Conservation (phyloP, 2,888 invertebrate species). For the Aporophyla nigra region DNA sequence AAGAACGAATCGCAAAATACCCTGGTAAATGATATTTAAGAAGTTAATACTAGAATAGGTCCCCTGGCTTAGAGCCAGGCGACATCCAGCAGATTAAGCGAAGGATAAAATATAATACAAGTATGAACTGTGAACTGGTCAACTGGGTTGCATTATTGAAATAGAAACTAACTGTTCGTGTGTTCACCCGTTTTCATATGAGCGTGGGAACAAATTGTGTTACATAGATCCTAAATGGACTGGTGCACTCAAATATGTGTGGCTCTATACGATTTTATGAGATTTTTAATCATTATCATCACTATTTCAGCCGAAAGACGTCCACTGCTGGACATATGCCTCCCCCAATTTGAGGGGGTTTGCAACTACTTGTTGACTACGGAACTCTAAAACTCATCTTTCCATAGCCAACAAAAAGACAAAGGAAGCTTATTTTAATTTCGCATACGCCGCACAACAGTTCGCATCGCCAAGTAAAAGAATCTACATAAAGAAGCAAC, state of each 20-base stretch:
- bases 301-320: no score
- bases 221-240: no score
- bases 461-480: slow-evolving; percentile 24
- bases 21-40: slow-evolving; percentile 11
- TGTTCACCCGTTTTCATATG: not conserved
- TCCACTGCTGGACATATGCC: no score
- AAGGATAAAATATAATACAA: slow-evolving; percentile 45
- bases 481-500: slow-evolving; percentile 20
- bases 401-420: not conserved
- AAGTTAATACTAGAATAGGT: slow-evolving; percentile 40
- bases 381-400: not conserved
- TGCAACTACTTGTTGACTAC: no score
- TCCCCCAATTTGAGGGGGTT: no score
- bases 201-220: not conserved
- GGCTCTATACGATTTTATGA: no score
- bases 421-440: slow-evolving; percentile 17
- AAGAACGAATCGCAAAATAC: not conserved
- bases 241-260: no score
- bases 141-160: slow-evolving; percentile 43
- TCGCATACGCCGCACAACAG: slow-evolving; percentile 12
- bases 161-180: slow-evolving; percentile 11
- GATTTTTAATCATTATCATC: no score
- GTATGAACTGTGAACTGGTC: slow-evolving; percentile 42
- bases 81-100: slow-evolving; percentile 40
- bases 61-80: slow-evolving; percentile 46